Evolutionary conservation across 2,113 vertebrate species (phyloP).

Genomic region (Hypomesus transpacificus): DNA sequence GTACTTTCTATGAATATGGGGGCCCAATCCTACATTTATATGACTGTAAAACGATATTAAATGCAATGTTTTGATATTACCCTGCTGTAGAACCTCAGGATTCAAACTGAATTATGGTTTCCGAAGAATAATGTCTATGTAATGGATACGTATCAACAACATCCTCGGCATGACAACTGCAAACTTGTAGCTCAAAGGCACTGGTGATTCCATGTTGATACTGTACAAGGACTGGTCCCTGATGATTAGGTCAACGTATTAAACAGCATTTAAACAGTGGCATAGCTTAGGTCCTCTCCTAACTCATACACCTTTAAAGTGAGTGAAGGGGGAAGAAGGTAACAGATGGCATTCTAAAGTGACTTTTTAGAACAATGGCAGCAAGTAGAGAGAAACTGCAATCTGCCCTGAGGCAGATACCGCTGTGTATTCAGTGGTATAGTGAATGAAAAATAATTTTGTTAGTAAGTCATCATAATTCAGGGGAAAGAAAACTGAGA

Average conservation of each 20-base stretch:
- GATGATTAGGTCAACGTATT: slow-evolving; percentile 31
- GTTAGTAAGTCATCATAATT: neutral
- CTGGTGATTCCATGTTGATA: slow-evolving; percentile 42
- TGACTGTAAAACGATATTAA: too few species aligned
- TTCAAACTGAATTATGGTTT: neutral
- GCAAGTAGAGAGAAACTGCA: slow-evolving; percentile 13
- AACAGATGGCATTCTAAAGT: neutral
- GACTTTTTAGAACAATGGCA: neutral
- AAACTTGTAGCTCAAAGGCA: slow-evolving; percentile 56
- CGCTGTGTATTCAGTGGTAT: neutral
- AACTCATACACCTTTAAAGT: slow-evolving; percentile 2
- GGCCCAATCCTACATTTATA: too few species aligned
- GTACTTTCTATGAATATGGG: too few species aligned
- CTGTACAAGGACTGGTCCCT: slow-evolving; percentile 16
- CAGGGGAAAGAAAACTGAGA: neutral
- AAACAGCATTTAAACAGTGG: slow-evolving; percentile 22
- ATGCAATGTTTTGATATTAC: too few species aligned
- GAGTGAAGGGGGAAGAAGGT: neutral
- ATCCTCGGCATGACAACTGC: neutral
- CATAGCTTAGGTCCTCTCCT: neutral
- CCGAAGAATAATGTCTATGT: neutral
- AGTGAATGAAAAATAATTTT: neutral
- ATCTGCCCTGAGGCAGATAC: neutral
- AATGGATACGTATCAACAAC: neutral
- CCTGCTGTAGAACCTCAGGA: too few species aligned